phyloP scores from a whole-genome alignment of 2,113 vertebrate genomes.

The Emydura subglobosa region DNA sequence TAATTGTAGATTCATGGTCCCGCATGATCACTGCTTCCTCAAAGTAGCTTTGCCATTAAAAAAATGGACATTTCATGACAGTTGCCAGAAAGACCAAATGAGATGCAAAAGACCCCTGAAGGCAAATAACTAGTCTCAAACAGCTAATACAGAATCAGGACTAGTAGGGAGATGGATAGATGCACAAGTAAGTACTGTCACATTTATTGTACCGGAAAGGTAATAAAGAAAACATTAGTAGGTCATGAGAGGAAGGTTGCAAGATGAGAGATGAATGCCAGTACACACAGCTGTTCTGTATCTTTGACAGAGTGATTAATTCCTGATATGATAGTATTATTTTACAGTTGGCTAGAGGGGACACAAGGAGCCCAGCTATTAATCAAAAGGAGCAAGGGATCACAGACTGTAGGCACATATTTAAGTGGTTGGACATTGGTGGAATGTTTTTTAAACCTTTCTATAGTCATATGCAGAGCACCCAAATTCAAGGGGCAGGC shows the following conservation, averaged over 20 bases:
- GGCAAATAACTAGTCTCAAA: background rate
- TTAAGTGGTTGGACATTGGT: background rate
- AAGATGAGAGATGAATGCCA: background rate
- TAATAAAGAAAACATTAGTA: background rate
- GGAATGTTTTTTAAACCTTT: rapidly evolving
- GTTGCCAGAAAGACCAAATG: background rate
- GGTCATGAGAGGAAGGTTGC: background rate
- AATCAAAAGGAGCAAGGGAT: background rate
- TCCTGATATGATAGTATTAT: background rate
- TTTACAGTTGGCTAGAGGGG: background rate
- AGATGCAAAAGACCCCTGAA: background rate
- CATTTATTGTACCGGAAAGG: background rate
- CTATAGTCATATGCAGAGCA: background rate
- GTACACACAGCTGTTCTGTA: background rate
- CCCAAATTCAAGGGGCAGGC: rapidly evolving
- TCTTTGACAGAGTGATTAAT: background rate
- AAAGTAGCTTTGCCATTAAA: background rate
- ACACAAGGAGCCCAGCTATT: background rate
- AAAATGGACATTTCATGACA: background rate
- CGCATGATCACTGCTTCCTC: background rate
- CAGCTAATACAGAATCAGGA: background rate
- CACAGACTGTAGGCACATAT: background rate
- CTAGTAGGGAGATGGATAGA: background rate
- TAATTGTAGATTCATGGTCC: background rate
- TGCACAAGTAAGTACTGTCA: background rate